A percentile compares a stretch with the other conserved stretches of the same genome.
Evolutionary conservation across 2,888 invertebrate genomes (phyloP).

Genomic region (Zhuqinia jingwanae): DNA sequence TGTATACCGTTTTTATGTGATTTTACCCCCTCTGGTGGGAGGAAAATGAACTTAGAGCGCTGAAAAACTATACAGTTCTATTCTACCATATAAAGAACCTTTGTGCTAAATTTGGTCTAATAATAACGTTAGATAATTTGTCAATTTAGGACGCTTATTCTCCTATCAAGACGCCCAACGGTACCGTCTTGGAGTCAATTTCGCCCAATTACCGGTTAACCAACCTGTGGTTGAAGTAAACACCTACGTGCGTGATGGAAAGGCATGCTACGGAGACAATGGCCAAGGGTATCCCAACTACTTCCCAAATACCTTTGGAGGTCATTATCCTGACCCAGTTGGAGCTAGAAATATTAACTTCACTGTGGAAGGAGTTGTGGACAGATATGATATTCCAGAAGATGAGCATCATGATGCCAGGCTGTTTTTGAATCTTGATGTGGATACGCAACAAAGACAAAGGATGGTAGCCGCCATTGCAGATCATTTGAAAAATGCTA

Average conservation of each 20-base stretch:
- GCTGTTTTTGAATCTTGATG: slow-evolving; percentile 88
- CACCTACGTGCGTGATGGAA: slow-evolving; percentile 93
- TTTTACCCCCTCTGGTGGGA: too few species aligned
- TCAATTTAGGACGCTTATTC: slow-evolving; percentile 68
- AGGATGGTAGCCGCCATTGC: slow-evolving; percentile 44
- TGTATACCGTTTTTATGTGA: too few species aligned
- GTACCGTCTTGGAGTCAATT: slow-evolving; percentile 95
- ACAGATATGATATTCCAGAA: slow-evolving; percentile 90
- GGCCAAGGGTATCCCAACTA: slow-evolving; percentile 96
- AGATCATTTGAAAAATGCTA: slow-evolving; percentile 26
- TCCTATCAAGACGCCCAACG: slow-evolving; percentile 87
- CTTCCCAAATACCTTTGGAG: slow-evolving; percentile 97
- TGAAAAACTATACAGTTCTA: too few species aligned
- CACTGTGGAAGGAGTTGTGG: slow-evolving; percentile 87
- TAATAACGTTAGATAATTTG: too few species aligned
- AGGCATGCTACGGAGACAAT: slow-evolving; percentile 85
- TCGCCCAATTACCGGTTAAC: slow-evolving; percentile 96
- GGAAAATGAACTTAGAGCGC: too few species aligned
- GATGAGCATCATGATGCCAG: slow-evolving; percentile 95
- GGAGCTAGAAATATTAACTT: slow-evolving; percentile 85
- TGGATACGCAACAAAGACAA: slow-evolving; percentile 89
- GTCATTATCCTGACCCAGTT: slow-evolving; percentile 87
- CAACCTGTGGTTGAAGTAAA: slow-evolving; percentile 87
- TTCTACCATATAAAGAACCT: too few species aligned
- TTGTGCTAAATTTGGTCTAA: too few species aligned